phyloP scores from a whole-genome alignment of 2,888 invertebrate genomes.

The Thumatha senex region DNA sequence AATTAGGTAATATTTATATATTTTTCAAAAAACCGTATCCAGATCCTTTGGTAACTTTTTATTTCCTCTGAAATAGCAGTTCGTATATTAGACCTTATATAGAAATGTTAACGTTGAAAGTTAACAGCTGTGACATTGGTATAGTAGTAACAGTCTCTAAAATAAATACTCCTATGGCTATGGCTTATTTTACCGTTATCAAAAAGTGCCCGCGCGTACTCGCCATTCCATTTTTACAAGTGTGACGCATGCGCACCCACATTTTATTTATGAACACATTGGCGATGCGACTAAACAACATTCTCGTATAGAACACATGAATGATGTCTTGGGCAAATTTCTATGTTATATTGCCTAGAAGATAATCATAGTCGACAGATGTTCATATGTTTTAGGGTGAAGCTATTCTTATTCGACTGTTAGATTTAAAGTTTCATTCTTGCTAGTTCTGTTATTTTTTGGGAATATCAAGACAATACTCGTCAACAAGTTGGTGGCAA shows the following conservation, averaged over 20 bases:
- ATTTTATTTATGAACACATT: slow-evolving; percentile 28
- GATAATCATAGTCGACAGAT: too few relatives aligned
- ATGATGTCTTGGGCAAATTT: too few relatives aligned
- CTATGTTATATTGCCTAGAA: too few relatives aligned
- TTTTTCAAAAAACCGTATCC: slow-evolving; percentile 29
- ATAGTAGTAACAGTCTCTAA: slow-evolving; percentile 26
- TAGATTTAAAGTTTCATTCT: too few relatives aligned
- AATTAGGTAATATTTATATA: too few relatives aligned
- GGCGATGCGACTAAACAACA: slow-evolving; percentile 19
- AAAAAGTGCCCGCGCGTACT: slow-evolving; percentile 41
- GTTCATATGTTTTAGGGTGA: too few relatives aligned
- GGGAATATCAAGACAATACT: too few relatives aligned
- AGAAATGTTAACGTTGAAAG: slow-evolving; percentile 30
- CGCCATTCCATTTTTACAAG: slow-evolving; percentile 51
- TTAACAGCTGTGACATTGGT: slow-evolving; percentile 15
- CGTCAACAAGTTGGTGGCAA: too few relatives aligned
- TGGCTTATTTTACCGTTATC: slow-evolving; percentile 61
- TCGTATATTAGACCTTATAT: slow-evolving; percentile 31
- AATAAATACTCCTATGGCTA: slow-evolving; percentile 25
- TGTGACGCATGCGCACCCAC: slow-evolving; percentile 57
- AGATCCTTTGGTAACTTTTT: slow-evolving; percentile 1
- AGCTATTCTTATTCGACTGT: too few relatives aligned
- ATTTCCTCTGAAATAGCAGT: neutral
- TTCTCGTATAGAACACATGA: slow-evolving; percentile 11
- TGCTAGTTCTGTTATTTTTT: too few relatives aligned